Percentiles rank a stretch among this genome's conserved stretches.
Evolutionary conservation across 2,888 invertebrate genomes (phyloP).

Genomic region (Falcaria lacertinaria): DNA sequence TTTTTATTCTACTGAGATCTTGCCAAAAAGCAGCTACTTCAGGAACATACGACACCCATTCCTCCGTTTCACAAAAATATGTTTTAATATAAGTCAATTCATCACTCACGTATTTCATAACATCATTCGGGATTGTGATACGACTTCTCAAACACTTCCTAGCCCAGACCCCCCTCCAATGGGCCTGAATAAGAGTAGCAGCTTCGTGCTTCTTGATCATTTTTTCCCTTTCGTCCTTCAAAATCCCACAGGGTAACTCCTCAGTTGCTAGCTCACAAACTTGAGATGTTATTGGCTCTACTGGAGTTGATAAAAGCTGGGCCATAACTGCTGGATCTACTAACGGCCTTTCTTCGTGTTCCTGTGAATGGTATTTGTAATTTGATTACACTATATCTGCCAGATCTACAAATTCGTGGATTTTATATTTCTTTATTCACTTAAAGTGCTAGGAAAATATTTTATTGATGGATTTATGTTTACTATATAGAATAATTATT

Average conservation of each 20-base stretch:
- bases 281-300: conserved; percentile 32
- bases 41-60: too few relatives aligned
- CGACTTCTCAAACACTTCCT: conserved; percentile 41
- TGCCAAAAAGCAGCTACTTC: too few relatives aligned
- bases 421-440: too few relatives aligned
- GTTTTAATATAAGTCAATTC: too few relatives aligned
- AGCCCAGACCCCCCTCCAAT: conserved; percentile 60
- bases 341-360: conserved; percentile 27
- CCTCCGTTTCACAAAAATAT: too few relatives aligned
- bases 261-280: conserved; percentile 57
- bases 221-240: conserved; percentile 54
- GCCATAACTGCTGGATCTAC: conserved; percentile 33
- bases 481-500: too few relatives aligned
- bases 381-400: too few relatives aligned
- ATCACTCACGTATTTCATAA: conserved; percentile 46
- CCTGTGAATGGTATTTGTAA: too few relatives aligned
- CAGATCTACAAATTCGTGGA: too few relatives aligned
- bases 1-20: too few relatives aligned
- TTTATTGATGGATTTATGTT: too few relatives aligned
- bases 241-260: conserved; percentile 47
- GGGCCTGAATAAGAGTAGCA: conserved; percentile 53
- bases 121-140: conserved; percentile 37
- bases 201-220: conserved; percentile 52
- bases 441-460: too few relatives aligned
- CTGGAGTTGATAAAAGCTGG: conserved; percentile 30